Evolutionary conservation across 2,888 invertebrate genomes (phyloP), one percentile per base, ranked within the genome.

Genomic region (Enoplolaimus lenunculus): DNA sequence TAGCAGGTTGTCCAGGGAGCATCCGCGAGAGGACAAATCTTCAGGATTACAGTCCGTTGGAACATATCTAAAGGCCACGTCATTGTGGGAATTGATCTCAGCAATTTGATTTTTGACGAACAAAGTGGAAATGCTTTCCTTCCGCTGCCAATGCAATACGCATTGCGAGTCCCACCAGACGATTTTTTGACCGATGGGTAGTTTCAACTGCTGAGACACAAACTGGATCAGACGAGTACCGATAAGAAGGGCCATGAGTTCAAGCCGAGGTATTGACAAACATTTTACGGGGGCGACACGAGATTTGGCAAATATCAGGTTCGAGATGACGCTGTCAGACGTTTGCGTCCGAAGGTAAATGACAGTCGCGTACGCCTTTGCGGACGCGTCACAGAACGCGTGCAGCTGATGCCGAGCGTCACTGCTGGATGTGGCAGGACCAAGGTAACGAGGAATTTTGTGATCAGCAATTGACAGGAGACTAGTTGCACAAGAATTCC

Each of bases 41-140:
- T 77, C 78, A 1, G 78, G 77, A 72, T 78, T 79, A 0, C 74
- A 71, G 28, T 73, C 60, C 28, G 67, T 34, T 33, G 67, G 67
- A 13, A 66, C 67, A 31, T 66, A 13, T 66, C 67, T 2, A n/a
- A 66, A 66, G n/a, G 30, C 7, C n/a, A 66, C 16, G 34, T 31
- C 34, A 21, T 29, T n/a, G 67, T 66, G 30, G 67, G 34, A n/a
- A n/a, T 21, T 7, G 34, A 66, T 66, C 34, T 66, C 67, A 13
- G 3, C 34, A n/a, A 66, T n/a, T n/a, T 34, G 31, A n/a, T 66
- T 66, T 31, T 66, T 34, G 31, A 66, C 67, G 34, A 66, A 66
- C 7, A 31, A 66, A 26, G 34, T n/a, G 2, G n/a, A 7, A 34
- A n/a, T 21, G 31, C 29, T 33, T 29, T 34, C 7, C 45, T 45